Evolutionary conservation across 2,113 vertebrate species (phyloP).

Genomic region (Labeo catla): DNA sequence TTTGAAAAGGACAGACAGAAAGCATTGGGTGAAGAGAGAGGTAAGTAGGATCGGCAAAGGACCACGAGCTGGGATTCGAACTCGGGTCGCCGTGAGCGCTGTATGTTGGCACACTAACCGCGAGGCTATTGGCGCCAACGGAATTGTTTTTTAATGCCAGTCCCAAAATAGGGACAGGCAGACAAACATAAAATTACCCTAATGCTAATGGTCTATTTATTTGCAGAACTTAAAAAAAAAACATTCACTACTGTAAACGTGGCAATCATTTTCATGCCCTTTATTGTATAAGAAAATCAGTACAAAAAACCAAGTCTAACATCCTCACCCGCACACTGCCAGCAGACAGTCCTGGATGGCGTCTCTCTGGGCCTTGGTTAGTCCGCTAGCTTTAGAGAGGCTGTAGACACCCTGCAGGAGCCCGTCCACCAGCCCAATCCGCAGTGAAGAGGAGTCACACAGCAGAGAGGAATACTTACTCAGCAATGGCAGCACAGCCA

Average conservation of each 20-base stretch:
- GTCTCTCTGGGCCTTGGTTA: conserved; percentile 93
- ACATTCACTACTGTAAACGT: neutral
- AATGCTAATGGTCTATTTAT: no score
- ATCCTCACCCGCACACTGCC: conserved; percentile 80
- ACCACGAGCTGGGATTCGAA: no score
- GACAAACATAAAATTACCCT: no score
- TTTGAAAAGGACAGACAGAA: no score
- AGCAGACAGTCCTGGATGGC: conserved; percentile 90
- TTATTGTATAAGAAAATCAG: neutral
- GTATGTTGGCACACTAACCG: no score
- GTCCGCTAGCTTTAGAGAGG: conserved; percentile 87
- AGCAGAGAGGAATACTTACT: conserved; percentile 88
- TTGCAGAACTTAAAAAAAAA: no score
- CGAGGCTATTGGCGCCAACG: no score
- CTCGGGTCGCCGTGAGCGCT: no score
- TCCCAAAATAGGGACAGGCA: no score
- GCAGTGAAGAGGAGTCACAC: conserved; percentile 82
- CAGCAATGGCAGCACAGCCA: conserved; percentile 87
- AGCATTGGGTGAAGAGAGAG: no score
- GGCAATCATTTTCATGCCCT: neutral
- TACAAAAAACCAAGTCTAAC: neutral
- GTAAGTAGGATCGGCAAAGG: no score
- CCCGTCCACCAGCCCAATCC: conserved; percentile 82
- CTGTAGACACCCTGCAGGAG: conserved; percentile 87
- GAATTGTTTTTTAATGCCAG: no score